Base-by-base conservation (phyloP, 2,888 invertebrate genomes). In the Theretra japonica region DNA sequence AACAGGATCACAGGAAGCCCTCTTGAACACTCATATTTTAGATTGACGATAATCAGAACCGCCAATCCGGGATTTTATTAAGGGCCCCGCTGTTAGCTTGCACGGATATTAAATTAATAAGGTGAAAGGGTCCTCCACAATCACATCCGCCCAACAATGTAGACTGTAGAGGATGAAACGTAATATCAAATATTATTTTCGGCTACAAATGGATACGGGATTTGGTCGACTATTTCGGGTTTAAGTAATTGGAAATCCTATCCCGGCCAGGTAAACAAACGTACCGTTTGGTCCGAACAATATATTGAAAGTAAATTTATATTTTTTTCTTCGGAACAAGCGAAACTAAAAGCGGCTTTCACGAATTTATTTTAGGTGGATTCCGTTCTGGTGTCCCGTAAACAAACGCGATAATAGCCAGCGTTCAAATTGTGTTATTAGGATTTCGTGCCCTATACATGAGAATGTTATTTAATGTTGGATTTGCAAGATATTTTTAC, bases 101-200 rank as follows among this genome's bases (percentile, higher is more conserved):
- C 65, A 15, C 48, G 65, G 65, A 48, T 65, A 65, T 48, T 65
- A 65, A 65, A 65, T 65, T 65, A 65, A 65, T 65, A 65, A 65
- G 65, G 23, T 65, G 65, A 65, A 65, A 65, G 65, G 65, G 65
- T 41, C 65, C 33, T 23, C 48, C 48, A 23, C 65, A 65, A 65
- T 48, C 65, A 65, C 65, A 65, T 65, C 65, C 48, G 65, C 5
- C 21, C 33, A 41, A 58, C 69, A 72, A 74, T 72, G 59, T 60
- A 58, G 74, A 72, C 73, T 72, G 59, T 60, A 58, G 74, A 74
- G 78, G 76, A 79, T 77, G 81, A 76, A 76, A 74, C 76, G 75
- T 75, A 81, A 79, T 81, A 82, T 80, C 75, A 78, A 80, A 80
- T 82, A 81, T 80, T 82, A 80, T 81, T 77, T 79, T 81, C 81